Percentiles rank a stretch among this genome's conserved stretches.
Evolutionary conservation across 2,113 vertebrate genomes (phyloP).

Genomic region (Zapus hudsonius): DNA sequence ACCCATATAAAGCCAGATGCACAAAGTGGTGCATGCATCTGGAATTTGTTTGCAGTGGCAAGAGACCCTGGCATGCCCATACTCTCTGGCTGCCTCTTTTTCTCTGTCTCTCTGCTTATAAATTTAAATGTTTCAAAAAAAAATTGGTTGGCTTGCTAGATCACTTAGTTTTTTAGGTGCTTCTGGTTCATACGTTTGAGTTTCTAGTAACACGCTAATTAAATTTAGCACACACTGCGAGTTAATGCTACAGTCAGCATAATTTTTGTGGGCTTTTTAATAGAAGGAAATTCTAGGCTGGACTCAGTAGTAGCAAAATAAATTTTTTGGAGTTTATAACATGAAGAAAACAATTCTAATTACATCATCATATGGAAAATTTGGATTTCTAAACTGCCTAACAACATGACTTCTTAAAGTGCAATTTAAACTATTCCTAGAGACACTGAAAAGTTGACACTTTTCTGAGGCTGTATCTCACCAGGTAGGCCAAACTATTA

Average conservation of each 20-base stretch:
- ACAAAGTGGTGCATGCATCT: no score
- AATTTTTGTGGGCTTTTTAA: conserved; percentile 33
- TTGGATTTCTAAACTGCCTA: not conserved
- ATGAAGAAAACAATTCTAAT: conserved; percentile 12
- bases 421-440: not conserved
- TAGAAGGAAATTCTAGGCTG: not conserved
- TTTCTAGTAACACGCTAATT: conserved; percentile 45
- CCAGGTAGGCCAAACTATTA: not conserved
- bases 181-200: conserved; percentile 10
- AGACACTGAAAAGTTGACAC: not conserved
- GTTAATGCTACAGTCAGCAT: conserved; percentile 19
- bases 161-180: conserved; percentile 16
- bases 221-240: not conserved
- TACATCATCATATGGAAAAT: not conserved
- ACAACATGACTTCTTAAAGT: not conserved
- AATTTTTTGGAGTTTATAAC: conserved; percentile 11
- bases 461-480: not conserved
- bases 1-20: no score
- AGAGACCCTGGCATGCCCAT: no score
- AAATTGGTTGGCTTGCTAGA: not conserved
- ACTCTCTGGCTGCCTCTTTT: no score
- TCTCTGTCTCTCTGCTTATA: no score
- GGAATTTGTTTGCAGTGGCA: no score
- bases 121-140: not conserved
- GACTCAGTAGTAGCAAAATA: not conserved